Conservation (phyloP, 2,797 vertebrate genomes). For the Acridotheres tristis region DNA sequence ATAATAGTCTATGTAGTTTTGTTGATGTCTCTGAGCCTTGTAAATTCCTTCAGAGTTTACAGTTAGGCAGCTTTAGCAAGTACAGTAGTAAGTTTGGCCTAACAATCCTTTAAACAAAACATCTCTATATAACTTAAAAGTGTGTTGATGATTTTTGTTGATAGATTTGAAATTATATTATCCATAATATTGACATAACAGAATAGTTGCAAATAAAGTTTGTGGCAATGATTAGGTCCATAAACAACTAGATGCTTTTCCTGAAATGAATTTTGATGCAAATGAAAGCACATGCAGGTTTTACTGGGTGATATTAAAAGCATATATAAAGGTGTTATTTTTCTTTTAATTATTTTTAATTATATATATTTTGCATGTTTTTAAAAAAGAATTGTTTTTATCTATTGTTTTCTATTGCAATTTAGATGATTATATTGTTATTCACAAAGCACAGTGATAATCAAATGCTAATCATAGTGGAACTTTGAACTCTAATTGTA, state of each 20-base stretch:
- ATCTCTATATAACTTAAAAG: neutral
- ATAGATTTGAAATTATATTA: neutral
- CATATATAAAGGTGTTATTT: neutral
- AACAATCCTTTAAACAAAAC: neutral
- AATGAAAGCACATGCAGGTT: neutral
- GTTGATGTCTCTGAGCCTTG: neutral
- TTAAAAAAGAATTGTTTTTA: neutral
- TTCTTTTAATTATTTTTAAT: neutral
- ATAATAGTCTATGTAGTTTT: neutral
- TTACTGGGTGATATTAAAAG: neutral
- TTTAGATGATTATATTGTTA: conserved; percentile 26
- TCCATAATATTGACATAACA: neutral
- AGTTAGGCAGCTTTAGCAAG: neutral
- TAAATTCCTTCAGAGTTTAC: neutral
- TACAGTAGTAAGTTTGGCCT: neutral
- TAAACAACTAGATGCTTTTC: neutral
- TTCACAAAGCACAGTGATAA: neutral
- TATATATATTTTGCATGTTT: neutral
- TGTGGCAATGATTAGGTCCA: neutral
- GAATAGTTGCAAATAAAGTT: neutral
- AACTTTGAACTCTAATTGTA: conserved; percentile 28
- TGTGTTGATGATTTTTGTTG: neutral
- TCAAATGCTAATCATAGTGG: conserved; percentile 2
- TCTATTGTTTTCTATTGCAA: neutral
- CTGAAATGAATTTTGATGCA: neutral